Evolutionary conservation across 2,888 invertebrate species (phyloP).

Genomic region (Lucinisca nassula): DNA sequence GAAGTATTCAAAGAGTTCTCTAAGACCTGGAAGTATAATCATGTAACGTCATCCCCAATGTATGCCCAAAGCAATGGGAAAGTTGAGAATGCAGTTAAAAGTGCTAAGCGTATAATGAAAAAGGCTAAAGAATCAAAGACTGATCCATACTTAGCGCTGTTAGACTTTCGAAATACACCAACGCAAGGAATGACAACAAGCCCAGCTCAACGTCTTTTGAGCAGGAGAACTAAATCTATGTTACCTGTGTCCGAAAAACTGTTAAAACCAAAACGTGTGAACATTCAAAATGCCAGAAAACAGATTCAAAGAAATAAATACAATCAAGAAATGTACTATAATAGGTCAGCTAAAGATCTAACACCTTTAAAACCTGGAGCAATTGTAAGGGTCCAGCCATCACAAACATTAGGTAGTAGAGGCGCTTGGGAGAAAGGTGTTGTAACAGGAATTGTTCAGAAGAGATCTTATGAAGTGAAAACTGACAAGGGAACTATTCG

Average conservation of each 20-base stretch:
- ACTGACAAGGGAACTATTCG: too few species aligned
- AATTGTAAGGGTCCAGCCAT: too few species aligned
- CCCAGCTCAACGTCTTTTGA: conserved; percentile 48
- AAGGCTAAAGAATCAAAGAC: conserved; percentile 46
- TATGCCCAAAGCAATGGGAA: conserved; percentile 58
- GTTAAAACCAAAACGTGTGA: conserved; percentile 16
- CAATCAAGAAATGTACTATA: conserved; percentile 9
- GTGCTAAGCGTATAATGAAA: conserved; percentile 46
- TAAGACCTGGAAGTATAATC: too few species aligned
- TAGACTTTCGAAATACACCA: conserved; percentile 60
- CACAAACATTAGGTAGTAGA: too few species aligned
- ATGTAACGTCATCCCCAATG: conserved; percentile 24
- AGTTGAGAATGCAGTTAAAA: conserved; percentile 50
- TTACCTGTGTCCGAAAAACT: conserved; percentile 25
- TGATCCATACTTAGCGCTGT: conserved; percentile 60
- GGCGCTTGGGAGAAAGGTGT: too few species aligned
- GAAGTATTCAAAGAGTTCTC: too few species aligned
- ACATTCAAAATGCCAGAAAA: background rate
- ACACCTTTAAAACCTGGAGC: too few species aligned
- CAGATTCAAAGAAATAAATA: conserved; percentile 5
- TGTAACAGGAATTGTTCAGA: too few species aligned
- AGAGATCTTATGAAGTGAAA: too few species aligned
- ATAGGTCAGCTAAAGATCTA: conserved; percentile 10
- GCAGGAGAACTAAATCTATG: conserved; percentile 47
- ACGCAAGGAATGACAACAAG: conserved; percentile 46